These are phyloP conservation scores for Parelbella ahira DNA, from an alignment of 2,888 invertebrate species.

Conservation along the genomic window DNA sequence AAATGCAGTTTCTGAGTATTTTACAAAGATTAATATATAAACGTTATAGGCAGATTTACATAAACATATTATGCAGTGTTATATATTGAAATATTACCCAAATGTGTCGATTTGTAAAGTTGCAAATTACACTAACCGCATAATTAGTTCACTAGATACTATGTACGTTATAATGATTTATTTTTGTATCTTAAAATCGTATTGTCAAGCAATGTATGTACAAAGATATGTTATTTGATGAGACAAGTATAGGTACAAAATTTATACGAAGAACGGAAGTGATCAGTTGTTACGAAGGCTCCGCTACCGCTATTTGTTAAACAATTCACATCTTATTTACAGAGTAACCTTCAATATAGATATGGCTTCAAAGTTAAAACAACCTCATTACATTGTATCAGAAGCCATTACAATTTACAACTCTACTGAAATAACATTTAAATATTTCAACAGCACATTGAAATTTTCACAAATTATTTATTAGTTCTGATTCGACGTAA, in stretches of 20 bases:
- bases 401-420: conserved; percentile 22
- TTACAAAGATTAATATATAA: conserved; percentile 29
- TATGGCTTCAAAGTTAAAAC: conserved; percentile 22
- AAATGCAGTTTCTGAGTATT: conserved; percentile 25
- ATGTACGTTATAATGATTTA: conserved; percentile 39
- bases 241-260: conserved; percentile 32
- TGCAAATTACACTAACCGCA: conserved; percentile 28
- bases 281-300: conserved; percentile 20
- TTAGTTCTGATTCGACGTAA: conserved; percentile 44
- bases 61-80: conserved; percentile 26
- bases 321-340: conserved; percentile 24
- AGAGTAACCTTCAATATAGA: conserved; percentile 16
- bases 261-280: conserved; percentile 19
- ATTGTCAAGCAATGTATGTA: conserved; percentile 79
- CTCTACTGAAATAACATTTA: conserved; percentile 24
- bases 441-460: conserved; percentile 26
- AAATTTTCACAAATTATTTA: conserved; percentile 30
- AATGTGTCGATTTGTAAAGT: conserved; percentile 30
- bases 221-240: conserved; percentile 77
- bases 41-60: conserved; percentile 25
- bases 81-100: conserved; percentile 14
- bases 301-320: conserved; percentile 21
- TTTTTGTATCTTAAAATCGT: conserved; percentile 61
- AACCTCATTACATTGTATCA: conserved; percentile 21
- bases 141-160: conserved; percentile 10